Evolutionary conservation across 2,797 vertebrate species (phyloP).

Genomic region (Melanotaenia boesemani): DNA sequence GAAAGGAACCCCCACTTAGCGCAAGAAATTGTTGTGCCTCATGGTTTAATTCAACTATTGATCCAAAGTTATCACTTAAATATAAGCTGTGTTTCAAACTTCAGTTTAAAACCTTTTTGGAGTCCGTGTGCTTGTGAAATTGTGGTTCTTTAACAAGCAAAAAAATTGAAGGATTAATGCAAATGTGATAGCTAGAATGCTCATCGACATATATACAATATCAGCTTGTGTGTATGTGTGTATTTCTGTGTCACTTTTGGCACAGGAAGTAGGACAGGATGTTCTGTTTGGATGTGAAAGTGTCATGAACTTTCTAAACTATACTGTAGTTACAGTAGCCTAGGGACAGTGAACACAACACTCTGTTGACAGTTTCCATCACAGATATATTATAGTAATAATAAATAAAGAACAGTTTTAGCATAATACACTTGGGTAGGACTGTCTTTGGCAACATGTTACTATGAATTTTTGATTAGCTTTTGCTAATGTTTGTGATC

Average conservation of each 20-base stretch:
- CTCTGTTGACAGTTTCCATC: slow-evolving; percentile 16
- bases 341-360: background rate
- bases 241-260: slow-evolving; percentile 50
- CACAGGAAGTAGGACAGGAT: slow-evolving; percentile 59
- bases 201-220: slow-evolving; percentile 37
- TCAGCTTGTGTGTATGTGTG: slow-evolving; percentile 18
- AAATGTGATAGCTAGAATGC: slow-evolving; percentile 14
- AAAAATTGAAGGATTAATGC: background rate
- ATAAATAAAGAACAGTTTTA: background rate
- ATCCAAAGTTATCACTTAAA: slow-evolving; percentile 37
- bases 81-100: slow-evolving; percentile 25
- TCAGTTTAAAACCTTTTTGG: slow-evolving; percentile 2
- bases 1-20: background rate
- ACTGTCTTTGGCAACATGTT: background rate
- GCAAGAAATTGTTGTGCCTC: background rate
- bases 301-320: slow-evolving; percentile 47
- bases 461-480: background rate
- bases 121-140: background rate
- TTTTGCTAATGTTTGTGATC: slow-evolving; percentile 15
- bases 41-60: slow-evolving; percentile 32
- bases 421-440: background rate
- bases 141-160: background rate
- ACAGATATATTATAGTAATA: slow-evolving; percentile 30
- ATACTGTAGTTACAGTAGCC: slow-evolving; percentile 27
- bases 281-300: slow-evolving; percentile 57